These are phyloP conservation scores for Serranus cabrilla DNA, from an alignment of 2,797 vertebrate genomes.

Conservation along the genomic window DNA sequence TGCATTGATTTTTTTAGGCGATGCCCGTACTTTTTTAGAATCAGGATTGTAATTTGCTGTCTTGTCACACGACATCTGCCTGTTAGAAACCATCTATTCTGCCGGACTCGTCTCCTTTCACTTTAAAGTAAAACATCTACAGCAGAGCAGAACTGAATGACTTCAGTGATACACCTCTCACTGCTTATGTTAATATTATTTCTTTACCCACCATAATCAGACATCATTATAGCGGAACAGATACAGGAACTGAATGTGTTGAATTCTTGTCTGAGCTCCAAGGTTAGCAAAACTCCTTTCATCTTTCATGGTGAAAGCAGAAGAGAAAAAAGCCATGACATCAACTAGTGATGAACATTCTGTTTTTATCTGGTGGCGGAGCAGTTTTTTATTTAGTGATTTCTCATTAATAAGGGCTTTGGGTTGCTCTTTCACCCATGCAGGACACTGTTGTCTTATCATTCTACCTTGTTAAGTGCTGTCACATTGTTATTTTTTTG, in stretches of 20 bases:
- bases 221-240: neutral
- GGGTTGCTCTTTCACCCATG: neutral
- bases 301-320: neutral
- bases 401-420: too few species aligned
- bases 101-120: neutral
- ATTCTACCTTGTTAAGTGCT: conserved; percentile 12
- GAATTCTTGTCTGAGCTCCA: neutral
- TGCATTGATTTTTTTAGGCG: too few species aligned
- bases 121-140: conserved; percentile 1
- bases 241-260: neutral
- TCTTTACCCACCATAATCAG: neutral
- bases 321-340: neutral
- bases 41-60: neutral
- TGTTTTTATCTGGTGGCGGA: too few species aligned
- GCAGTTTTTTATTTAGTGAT: too few species aligned
- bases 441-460: conserved; percentile 3
- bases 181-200: neutral
- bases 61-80: neutral
- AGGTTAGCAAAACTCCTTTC: neutral
- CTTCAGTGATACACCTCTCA: neutral
- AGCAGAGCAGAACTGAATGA: neutral
- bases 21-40: neutral
- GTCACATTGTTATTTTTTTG: conserved; percentile 13
- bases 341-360: neutral
- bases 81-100: neutral